A percentile compares a stretch with the other conserved stretches of the same genome.
phyloP scores from a whole-genome alignment of 2,888 invertebrate genomes.

The Agonopterix arenella region DNA sequence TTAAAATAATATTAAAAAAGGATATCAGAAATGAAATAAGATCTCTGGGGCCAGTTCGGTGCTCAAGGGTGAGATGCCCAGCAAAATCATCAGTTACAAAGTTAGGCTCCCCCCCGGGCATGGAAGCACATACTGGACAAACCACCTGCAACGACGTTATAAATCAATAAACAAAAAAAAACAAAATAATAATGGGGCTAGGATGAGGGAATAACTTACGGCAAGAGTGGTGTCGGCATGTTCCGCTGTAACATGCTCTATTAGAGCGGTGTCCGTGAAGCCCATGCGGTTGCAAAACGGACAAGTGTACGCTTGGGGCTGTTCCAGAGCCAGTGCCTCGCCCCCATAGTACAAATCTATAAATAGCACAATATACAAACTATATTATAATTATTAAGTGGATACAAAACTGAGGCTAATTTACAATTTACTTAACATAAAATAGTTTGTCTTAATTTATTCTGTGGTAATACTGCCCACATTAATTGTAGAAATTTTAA shows the following conservation, averaged over 20 bases:
- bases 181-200: background rate
- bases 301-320: slow-evolving; percentile 97
- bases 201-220: slow-evolving; percentile 71
- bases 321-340: slow-evolving; percentile 92
- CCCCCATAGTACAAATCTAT: slow-evolving; percentile 96
- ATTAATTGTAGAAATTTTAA: too few species aligned
- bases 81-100: slow-evolving; percentile 98
- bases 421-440: background rate
- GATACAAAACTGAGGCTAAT: background rate
- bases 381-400: background rate
- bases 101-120: slow-evolving; percentile 98
- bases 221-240: slow-evolving; percentile 95
- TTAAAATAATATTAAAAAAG: slow-evolving; percentile 60
- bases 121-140: slow-evolving; percentile 97
- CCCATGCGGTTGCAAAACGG: slow-evolving; percentile 98
- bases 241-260: slow-evolving; percentile 93
- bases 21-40: slow-evolving; percentile 93
- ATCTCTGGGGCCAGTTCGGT: slow-evolving; percentile 92
- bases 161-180: background rate
- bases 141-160: slow-evolving; percentile 77
- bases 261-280: slow-evolving; percentile 93
- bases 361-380: slow-evolving; percentile 21
- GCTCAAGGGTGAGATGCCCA: slow-evolving; percentile 96
- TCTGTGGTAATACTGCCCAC: too few species aligned
- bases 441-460: too few species aligned